These are phyloP conservation scores for Psittacara wagleri DNA, from an alignment of 2,113 vertebrate genomes.

Conservation along the genomic window DNA sequence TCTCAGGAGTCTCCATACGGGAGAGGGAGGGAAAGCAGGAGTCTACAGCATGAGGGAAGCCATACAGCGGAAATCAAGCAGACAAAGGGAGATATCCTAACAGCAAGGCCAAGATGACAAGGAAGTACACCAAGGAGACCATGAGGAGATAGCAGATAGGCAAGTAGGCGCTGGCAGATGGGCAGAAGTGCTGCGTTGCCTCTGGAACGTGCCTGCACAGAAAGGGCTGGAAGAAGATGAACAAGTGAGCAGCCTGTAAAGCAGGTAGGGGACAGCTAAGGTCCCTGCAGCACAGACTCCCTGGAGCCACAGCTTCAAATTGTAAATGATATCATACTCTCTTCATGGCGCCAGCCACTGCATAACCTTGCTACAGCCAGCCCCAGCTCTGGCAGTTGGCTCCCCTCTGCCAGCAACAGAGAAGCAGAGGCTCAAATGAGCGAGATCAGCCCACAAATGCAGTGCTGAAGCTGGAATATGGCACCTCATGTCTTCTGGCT, in stretches of 20 bases:
- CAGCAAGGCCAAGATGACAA: background rate
- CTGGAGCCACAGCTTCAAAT: constrained; percentile 27
- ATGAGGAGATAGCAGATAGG: background rate
- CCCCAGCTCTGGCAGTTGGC: background rate
- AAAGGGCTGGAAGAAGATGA: background rate
- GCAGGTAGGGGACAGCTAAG: constrained; percentile 7
- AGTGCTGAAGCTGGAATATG: background rate
- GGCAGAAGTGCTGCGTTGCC: background rate
- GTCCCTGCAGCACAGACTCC: constrained; percentile 33
- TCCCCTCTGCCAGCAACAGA: background rate
- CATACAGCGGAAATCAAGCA: background rate
- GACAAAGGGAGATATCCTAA: background rate
- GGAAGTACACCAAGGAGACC: background rate
- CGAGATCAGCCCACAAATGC: background rate
- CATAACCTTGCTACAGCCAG: background rate
- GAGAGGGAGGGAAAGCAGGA: background rate
- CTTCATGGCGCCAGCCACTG: constrained; percentile 2
- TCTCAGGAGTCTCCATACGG: background rate
- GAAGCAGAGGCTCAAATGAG: background rate
- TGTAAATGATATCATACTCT: constrained; percentile 16
- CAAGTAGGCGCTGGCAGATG: background rate
- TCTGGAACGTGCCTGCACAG: background rate
- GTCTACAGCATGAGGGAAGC: background rate
- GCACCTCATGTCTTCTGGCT: background rate
- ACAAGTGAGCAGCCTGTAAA: background rate